A percentile compares a stretch with the other conserved stretches of the same genome.
phyloP scores from a whole-genome alignment of 1,140 invertebrate species.

The Neodiprion virginianus region DNA sequence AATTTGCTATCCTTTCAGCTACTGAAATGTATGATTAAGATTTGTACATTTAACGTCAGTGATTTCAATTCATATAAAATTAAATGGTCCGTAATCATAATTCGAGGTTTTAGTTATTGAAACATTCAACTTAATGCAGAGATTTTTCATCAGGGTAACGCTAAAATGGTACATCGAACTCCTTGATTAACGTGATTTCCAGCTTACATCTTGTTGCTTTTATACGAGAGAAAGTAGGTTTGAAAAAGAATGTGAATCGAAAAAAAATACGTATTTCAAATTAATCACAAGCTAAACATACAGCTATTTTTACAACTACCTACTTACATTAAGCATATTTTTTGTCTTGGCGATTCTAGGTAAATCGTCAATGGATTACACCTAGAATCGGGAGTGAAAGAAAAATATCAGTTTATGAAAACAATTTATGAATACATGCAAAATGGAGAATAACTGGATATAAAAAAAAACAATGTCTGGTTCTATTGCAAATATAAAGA shows the following conservation, averaged over 20 bases:
- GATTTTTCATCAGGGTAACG: background rate
- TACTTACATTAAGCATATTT: conserved; percentile 6
- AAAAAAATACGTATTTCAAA: background rate
- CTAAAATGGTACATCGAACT: no score
- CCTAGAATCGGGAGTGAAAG: conserved; percentile 6
- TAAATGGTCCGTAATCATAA: no score
- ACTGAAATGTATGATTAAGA: no score
- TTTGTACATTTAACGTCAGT: no score
- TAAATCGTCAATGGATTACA: conserved; percentile 7
- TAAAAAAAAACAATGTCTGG: background rate
- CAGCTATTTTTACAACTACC: conserved; percentile 5
- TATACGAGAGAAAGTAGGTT: no score
- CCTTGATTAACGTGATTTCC: no score
- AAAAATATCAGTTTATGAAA: conserved; percentile 6
- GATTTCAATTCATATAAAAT: no score
- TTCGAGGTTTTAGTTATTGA: no score
- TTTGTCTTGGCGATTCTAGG: conserved; percentile 4
- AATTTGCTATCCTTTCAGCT: no score
- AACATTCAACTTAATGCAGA: no score
- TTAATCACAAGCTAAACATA: background rate
- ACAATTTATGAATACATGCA: background rate
- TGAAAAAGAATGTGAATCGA: background rate
- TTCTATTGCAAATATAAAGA: background rate
- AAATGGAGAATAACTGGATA: background rate
- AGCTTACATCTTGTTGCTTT: no score